phyloP scores from a whole-genome alignment of 1,140 invertebrate species.

The Leptonema lineaticorne region DNA sequence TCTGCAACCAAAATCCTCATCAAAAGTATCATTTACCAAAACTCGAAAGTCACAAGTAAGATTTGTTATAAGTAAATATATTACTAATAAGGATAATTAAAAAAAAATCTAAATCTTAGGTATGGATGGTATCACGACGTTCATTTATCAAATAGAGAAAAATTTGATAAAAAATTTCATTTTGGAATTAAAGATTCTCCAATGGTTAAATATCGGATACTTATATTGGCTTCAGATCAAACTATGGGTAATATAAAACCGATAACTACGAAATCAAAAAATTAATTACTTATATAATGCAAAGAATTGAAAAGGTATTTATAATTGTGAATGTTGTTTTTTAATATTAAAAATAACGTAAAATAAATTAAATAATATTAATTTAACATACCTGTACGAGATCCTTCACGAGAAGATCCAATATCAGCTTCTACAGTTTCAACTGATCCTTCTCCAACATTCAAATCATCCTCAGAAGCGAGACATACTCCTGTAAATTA shows the following conservation, averaged over 20 bases:
- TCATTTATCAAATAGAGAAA: conserved; percentile 41
- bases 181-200: conserved; percentile 45
- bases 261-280: conserved; percentile 11
- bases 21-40: conserved; percentile 44
- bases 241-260: conserved; percentile 9
- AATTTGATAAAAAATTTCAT: conserved; percentile 43
- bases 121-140: conserved; percentile 50
- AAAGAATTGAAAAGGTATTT: conserved; percentile 37
- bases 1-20: conserved; percentile 40
- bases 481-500: conserved; percentile 47
- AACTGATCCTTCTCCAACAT: conserved; percentile 47
- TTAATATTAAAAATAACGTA: no score
- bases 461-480: conserved; percentile 48
- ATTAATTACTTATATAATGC: conserved; percentile 43
- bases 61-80: no score
- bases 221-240: conserved; percentile 31
- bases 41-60: conserved; percentile 49
- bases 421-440: conserved; percentile 71
- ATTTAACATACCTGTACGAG: conserved; percentile 70
- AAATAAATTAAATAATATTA: neutral
- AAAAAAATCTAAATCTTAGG: conserved; percentile 38
- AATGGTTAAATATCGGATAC: conserved; percentile 47
- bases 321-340: no score
- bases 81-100: no score
- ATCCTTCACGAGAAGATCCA: conserved; percentile 77